Conservation (phyloP, 2,888 invertebrate species). For the Stenodera caucasica region DNA sequence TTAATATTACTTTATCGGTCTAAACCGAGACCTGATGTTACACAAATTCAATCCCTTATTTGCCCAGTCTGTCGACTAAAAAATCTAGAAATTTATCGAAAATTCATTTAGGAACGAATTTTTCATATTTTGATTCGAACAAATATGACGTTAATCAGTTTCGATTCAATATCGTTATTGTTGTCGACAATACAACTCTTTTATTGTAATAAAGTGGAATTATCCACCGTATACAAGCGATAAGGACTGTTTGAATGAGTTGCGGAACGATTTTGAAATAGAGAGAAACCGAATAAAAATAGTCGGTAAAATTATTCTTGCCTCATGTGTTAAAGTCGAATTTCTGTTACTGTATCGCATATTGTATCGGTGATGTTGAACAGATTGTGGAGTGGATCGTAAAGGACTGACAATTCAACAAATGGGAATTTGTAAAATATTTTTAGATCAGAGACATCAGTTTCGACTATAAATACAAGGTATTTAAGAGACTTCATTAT, state of each 20-base stretch:
- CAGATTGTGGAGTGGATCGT: slow-evolving; percentile 7
- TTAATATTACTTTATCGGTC: slow-evolving; percentile 35
- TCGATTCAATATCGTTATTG: too few relatives aligned
- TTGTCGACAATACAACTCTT: too few relatives aligned
- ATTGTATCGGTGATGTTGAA: slow-evolving; percentile 13
- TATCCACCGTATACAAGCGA: background rate
- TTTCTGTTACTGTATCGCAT: background rate
- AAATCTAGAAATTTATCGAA: background rate
- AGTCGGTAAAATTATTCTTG: too few relatives aligned
- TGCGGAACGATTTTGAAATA: background rate
- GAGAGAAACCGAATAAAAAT: background rate
- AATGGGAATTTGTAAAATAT: slow-evolving; percentile 25
- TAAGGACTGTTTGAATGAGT: background rate
- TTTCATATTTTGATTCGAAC: too few relatives aligned
- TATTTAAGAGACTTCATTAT: background rate
- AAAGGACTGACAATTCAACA: slow-evolving; percentile 16
- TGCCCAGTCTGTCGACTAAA: background rate
- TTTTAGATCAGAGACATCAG: slow-evolving; percentile 17
- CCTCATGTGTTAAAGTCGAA: background rate
- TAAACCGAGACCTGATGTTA: slow-evolving; percentile 7
- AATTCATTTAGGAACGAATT: too few relatives aligned
- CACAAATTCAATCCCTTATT: slow-evolving; percentile 8
- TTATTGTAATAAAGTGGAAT: background rate
- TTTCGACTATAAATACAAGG: background rate
- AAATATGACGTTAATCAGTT: too few relatives aligned